phyloP scores from a whole-genome alignment of 1,140 invertebrate genomes.

The Drosophila athabasca region DNA sequence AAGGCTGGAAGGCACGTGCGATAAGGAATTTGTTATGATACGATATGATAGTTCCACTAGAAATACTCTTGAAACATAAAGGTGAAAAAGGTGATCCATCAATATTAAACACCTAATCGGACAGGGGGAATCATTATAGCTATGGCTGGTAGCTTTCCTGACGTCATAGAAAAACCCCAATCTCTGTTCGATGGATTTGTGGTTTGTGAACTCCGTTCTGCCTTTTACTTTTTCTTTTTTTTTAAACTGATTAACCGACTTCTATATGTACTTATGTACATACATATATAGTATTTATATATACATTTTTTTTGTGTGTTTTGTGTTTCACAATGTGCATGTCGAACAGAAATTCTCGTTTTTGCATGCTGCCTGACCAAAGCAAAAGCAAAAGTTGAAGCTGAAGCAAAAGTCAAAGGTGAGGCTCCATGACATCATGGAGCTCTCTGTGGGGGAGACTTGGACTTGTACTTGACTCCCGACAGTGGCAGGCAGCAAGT shows the following conservation, averaged over 20 bases:
- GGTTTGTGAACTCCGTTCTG: constrained; percentile 15
- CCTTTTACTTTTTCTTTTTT: constrained; percentile 54
- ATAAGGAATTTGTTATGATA: not conserved
- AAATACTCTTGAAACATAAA: not conserved
- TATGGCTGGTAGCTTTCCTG: not conserved
- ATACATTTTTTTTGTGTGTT: constrained; percentile 47
- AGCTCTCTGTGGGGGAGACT: constrained; percentile 12
- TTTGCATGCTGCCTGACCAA: constrained; percentile 55
- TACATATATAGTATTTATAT: constrained; percentile 13
- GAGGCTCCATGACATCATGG: constrained; percentile 69
- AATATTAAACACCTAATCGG: constrained; percentile 8
- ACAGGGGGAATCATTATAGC: not conserved
- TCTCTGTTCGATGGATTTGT: constrained; percentile 27
- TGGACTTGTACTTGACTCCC: constrained; percentile 33
- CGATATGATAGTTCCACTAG: not conserved
- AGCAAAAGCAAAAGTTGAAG: constrained; percentile 49
- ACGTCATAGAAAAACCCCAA: constrained; percentile 28
- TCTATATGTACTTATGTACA: no score
- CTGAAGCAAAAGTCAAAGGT: constrained; percentile 57
- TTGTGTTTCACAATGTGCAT: constrained; percentile 52
- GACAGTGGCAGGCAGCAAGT: constrained; percentile 14
- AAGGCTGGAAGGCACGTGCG: not conserved
- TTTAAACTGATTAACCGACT: constrained; percentile 13
- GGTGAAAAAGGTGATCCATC: not conserved
- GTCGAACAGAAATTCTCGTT: constrained; percentile 54